Evolutionary conservation across 35 echinoderm and acorn worm species (phyloP), one percentile per base, ranked within the genome.

Genomic region (Heliocidaris tuberculata): DNA sequence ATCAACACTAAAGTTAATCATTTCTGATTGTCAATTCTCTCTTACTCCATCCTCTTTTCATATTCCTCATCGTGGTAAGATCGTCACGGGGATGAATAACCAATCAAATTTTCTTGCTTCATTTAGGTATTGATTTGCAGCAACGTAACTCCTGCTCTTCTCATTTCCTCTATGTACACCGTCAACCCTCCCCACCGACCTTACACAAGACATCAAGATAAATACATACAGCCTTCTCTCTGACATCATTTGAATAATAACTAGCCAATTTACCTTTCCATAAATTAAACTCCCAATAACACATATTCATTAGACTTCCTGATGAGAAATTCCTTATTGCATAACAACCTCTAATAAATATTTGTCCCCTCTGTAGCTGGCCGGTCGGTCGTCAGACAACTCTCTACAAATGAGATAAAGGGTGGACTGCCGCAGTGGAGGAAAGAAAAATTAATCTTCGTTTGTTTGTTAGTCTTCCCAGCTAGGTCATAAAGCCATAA

Each of bases 241-340:
- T 59, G 91, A 78, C 91, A 93, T 93, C 29, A 93, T 56, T 93
- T 93, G 48, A 93, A 93, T 93, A 59, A 59, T 93, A 93, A 93
- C 91, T 12, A 93, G 91, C 47, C 91, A 93, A 93, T 93, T 93
- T 93, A 93, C 91, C 91, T 93, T 93, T 93, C 91, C 91, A 49
- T 50, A 50, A 93, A 93, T 93, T 50, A 93, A 59, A 59, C 91
- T 93, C 48, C 48, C 50, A 93, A 93, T 93, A 93, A 93, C 91
- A 93, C 91, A 93, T 93, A 93, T 93, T 93, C 91, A 93, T 93
- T 93, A 93, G 48, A 93, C 91, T 93, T 93, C 91, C 91, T 50
- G 91, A 48, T 59, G 17, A 49, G 50, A 59, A 52, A 93, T 93
- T 93, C 91, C 91, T 93, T 59, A 48, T 93, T 93, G 91, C 91